Evolutionary conservation across 2,113 vertebrate genomes (phyloP), one percentile per base, ranked within the genome.

Genomic region (human): DNA sequence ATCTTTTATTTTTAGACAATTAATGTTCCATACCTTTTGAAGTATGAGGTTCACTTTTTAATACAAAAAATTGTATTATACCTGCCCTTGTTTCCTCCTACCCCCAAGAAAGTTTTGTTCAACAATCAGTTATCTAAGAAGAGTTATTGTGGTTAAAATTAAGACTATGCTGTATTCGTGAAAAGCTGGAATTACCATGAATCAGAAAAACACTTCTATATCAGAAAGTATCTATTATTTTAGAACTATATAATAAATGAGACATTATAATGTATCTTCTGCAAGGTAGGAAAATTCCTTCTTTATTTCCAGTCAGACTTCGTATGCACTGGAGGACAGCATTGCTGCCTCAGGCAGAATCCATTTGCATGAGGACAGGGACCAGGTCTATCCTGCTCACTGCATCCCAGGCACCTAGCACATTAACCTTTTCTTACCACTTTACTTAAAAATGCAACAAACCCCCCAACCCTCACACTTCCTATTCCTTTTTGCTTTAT

Each of bases 151-250:
- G n/a, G 23, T n/a, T 95, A 89, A 92, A 94, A 89, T 48, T 81
- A 90, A 95, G 94, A 72, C 93, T 80, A 95, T 3, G 82, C 10
- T 45, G 2, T 38, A 50, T 32, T 38, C 10, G 17, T 83, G 7
- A 82, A 92, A 96, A 87, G 5, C 94, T 18, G 40, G 22, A 93
- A 66, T 96, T 52, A 93, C 1, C 2, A 57, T 38, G 38, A 96
- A 81, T 89, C 73, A 97, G 73, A 96, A 94, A 94, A 93, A 57
- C 32, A 90, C 12, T 79, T 93, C n/a, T 9, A 38, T 20, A 59
- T 43, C 40, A 84, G 52, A 76, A 92, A 96, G 38, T 17, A 70
- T 27, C 25, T 73, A 57, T 18, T 76, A 38, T 10, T 81, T 73
- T 81, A 55, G 76, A 94, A 84, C 23, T 35, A 23, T 32, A 2